Conservation (phyloP, 2,797 vertebrate species). For the Malurus leucopterus region DNA sequence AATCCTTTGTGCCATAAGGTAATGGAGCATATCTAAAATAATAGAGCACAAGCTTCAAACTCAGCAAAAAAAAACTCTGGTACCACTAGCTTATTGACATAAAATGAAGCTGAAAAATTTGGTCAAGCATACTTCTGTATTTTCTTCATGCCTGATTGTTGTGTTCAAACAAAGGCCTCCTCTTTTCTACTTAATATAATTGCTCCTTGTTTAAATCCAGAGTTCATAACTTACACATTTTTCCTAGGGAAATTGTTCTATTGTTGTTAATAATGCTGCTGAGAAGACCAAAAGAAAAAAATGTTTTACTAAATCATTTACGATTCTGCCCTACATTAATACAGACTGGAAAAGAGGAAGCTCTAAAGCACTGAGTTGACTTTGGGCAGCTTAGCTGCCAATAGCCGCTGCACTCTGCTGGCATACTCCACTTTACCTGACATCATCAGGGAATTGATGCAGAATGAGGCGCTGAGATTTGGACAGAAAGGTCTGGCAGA, state of each 20-base stretch:
- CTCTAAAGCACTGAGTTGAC: background rate
- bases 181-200: conserved; percentile 13
- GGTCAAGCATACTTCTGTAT: background rate
- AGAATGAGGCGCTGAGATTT: background rate
- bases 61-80: conserved; percentile 19
- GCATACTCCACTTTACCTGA: background rate
- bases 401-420: background rate
- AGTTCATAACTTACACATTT: conserved; percentile 9
- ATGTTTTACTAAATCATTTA: background rate
- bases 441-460: background rate
- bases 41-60: conserved; percentile 10
- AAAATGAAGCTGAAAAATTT: conserved; percentile 35
- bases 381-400: background rate
- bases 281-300: background rate
- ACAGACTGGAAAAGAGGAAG: background rate
- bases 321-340: background rate
- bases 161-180: conserved; percentile 33
- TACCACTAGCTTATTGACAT: background rate
- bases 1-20: conserved; percentile 21
- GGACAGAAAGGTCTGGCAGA: background rate
- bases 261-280: background rate
- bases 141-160: conserved; percentile 5
- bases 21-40: conserved; percentile 41
- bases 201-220: background rate
- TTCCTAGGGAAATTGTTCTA: conserved; percentile 5